Evolutionary conservation across 2,888 invertebrate species (phyloP).

Genomic region (Hipparchia semele): DNA sequence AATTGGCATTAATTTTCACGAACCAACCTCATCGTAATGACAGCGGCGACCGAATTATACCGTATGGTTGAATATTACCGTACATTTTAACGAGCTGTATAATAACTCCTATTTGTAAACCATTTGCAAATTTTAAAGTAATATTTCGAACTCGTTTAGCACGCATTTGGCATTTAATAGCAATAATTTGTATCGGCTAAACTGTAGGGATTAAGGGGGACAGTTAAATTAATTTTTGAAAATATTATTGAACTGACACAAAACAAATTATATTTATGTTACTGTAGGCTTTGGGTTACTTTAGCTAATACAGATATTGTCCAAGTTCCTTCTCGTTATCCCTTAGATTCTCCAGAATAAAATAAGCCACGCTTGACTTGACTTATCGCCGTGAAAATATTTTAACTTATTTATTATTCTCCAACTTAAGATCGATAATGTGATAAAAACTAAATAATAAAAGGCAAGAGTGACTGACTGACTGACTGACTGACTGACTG

Average conservation of each 20-base stretch:
- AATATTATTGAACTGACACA: constrained; percentile 11
- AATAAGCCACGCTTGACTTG: no score
- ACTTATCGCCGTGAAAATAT: no score
- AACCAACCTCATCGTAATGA: constrained; percentile 36
- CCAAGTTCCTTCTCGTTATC: no score
- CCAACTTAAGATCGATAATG: no score
- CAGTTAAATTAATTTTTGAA: constrained; percentile 20
- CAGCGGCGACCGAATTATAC: constrained; percentile 27
- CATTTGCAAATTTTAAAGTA: constrained; percentile 42
- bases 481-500: no score
- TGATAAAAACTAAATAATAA: no score
- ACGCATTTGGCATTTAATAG: constrained; percentile 32
- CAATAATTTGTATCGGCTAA: constrained; percentile 32
- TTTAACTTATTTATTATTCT: no score
- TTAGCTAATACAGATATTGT: background rate
- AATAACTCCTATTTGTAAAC: constrained; percentile 43
- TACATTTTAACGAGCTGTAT: constrained; percentile 38
- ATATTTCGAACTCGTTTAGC: constrained; percentile 26
- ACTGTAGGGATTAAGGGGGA: constrained; percentile 25
- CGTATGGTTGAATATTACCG: constrained; percentile 31
- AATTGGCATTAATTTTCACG: constrained; percentile 42
- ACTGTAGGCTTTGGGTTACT: background rate
- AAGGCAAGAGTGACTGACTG: no score
- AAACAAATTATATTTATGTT: background rate
- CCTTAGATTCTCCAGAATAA: no score